phyloP scores from a whole-genome alignment of 2,113 vertebrate genomes.

The Seriola rivoliana region DNA sequence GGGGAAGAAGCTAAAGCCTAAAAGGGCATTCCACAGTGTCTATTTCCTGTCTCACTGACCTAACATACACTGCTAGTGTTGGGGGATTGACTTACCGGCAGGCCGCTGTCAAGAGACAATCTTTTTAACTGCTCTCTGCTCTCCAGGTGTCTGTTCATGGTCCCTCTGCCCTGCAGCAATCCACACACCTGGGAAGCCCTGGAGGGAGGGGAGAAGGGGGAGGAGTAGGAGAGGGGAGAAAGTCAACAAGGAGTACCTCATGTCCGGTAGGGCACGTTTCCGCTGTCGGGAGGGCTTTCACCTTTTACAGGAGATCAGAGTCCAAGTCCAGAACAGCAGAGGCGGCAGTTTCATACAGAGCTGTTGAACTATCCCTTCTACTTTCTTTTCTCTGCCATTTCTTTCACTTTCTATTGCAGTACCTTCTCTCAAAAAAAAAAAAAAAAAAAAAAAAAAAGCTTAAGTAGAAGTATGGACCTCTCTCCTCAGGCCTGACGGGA shows the following conservation, averaged over 20 bases:
- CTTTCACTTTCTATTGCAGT: neutral
- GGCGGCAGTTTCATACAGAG: neutral
- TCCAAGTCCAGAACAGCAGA: slow-evolving; percentile 35
- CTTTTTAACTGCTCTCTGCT: slow-evolving; percentile 88
- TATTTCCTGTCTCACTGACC: slow-evolving; percentile 24
- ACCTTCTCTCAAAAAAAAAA: neutral
- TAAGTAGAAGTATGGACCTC: neutral
- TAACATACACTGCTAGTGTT: neutral
- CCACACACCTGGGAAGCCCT: slow-evolving; percentile 74
- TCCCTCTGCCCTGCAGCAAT: slow-evolving; percentile 72
- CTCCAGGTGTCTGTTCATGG: slow-evolving; percentile 85
- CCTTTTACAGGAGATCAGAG: slow-evolving; percentile 58
- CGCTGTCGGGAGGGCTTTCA: slow-evolving; percentile 33
- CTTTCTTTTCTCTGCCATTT: neutral
- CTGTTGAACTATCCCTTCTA: neutral
- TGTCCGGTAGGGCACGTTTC: slow-evolving; percentile 47
- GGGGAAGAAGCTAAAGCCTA: neutral
- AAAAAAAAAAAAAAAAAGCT: neutral
- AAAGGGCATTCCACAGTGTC: neutral
- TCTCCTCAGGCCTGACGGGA: neutral
- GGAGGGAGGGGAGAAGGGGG: slow-evolving; percentile 36
- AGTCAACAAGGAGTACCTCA: slow-evolving; percentile 56
- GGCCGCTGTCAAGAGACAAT: slow-evolving; percentile 87
- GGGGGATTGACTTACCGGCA: slow-evolving; percentile 85
- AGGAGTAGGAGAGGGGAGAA: slow-evolving; percentile 52